Conservation (phyloP, 92 coral and sea anemone species). For the Porites evermanni region DNA sequence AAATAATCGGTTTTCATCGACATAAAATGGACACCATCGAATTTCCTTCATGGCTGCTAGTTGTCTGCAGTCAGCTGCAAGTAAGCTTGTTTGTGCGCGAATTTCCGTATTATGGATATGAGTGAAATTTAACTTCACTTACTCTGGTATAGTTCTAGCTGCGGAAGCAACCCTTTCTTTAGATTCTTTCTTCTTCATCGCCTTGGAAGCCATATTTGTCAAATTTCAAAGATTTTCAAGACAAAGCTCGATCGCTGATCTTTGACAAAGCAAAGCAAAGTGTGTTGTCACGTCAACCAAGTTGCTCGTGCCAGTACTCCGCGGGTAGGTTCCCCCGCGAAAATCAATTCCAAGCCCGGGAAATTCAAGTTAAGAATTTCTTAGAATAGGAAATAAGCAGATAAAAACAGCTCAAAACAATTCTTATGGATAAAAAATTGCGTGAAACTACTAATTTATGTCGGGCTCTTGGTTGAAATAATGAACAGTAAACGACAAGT, state of each 20-base stretch:
- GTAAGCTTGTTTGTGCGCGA: not conserved
- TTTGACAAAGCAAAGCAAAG: not conserved
- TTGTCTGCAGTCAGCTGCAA: too few relatives aligned
- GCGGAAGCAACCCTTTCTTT: conserved; percentile 96
- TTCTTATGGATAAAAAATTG: too few relatives aligned
- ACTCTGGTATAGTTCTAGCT: conserved; percentile 92
- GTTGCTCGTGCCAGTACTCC: conserved; percentile 30
- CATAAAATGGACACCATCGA: too few relatives aligned
- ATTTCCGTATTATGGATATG: not conserved
- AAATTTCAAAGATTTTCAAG: conserved; percentile 23
- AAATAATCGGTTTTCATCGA: too few relatives aligned
- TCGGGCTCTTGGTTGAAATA: too few relatives aligned
- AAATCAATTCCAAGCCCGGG: not conserved
- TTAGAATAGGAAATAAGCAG: too few relatives aligned
- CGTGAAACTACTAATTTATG: too few relatives aligned
- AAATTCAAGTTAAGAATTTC: too few relatives aligned
- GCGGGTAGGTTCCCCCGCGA: not conserved
- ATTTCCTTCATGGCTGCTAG: too few relatives aligned
- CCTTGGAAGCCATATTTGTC: conserved; percentile 91
- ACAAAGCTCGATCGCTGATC: conserved; percentile 15
- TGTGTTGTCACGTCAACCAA: conserved; percentile 46
- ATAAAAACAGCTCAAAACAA: too few relatives aligned
- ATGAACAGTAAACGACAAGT: too few relatives aligned
- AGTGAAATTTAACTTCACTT: conserved; percentile 41
- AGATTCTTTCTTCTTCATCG: conserved; percentile 98